Evolutionary conservation across 2,113 vertebrate genomes (phyloP).

Genomic region (Hyaena hyaena): DNA sequence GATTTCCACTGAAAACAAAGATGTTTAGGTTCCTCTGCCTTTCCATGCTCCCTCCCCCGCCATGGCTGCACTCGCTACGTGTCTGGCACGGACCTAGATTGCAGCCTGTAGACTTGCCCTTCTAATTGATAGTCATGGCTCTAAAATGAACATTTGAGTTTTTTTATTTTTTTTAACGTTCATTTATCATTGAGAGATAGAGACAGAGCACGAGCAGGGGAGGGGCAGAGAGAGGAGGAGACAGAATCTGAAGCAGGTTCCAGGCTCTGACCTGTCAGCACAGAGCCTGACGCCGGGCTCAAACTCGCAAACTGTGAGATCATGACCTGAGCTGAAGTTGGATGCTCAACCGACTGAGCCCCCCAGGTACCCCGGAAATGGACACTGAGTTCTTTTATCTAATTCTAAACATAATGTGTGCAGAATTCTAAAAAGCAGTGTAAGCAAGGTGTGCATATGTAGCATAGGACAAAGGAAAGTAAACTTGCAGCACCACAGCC

Average conservation of each 20-base stretch:
- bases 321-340: no score
- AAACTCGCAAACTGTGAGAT: no score
- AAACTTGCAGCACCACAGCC: not conserved
- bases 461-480: not conserved
- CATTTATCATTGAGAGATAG: no score
- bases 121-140: not conserved
- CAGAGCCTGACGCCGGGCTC: no score
- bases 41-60: accelerated
- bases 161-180: no score
- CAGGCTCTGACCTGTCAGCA: no score
- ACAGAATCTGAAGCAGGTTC: no score
- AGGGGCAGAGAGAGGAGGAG: no score
- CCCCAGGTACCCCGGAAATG: not conserved
- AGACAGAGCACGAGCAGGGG: no score
- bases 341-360: no score
- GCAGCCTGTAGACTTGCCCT: not conserved
- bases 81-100: not conserved
- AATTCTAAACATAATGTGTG: not conserved
- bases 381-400: not conserved
- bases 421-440: not conserved
- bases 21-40: not conserved
- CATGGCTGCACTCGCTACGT: no score
- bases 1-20: not conserved
- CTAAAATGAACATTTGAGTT: not conserved
- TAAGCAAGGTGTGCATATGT: no score